Conservation (phyloP, 1,140 invertebrate genomes). For the Zaprionus camerounensis region DNA sequence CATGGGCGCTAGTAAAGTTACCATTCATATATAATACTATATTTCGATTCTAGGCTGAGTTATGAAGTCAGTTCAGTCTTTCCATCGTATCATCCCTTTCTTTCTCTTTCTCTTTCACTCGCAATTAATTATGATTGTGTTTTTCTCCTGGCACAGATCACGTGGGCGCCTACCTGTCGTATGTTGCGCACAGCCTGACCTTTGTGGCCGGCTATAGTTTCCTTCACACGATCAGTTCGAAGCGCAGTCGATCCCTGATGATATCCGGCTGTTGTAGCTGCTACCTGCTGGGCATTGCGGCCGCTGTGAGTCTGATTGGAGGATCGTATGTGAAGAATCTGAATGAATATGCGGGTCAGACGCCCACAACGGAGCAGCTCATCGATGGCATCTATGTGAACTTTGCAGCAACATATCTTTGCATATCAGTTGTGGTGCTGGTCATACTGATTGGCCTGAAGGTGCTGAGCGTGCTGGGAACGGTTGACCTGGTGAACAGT, state of each 20-base stretch:
- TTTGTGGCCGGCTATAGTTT: conserved; percentile 78
- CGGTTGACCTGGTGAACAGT: conserved; percentile 67
- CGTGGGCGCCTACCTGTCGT: conserved; percentile 75
- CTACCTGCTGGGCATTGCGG: conserved; percentile 72
- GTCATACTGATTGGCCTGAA: conserved; percentile 71
- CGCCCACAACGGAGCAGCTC: conserved; percentile 46
- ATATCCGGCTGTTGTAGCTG: conserved; percentile 68
- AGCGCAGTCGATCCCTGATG: conserved; percentile 59
- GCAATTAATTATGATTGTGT: neutral
- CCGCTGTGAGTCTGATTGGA: conserved; percentile 72
- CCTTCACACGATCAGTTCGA: conserved; percentile 67
- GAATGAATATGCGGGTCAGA: conserved; percentile 41
- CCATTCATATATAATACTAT: too few relatives aligned
- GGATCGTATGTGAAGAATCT: conserved; percentile 61
- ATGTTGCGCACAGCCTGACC: conserved; percentile 74
- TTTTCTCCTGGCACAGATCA: conserved; percentile 54
- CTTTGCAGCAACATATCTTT: conserved; percentile 73
- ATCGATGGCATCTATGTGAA: conserved; percentile 75
- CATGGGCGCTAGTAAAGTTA: too few relatives aligned
- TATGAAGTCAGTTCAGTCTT: too few relatives aligned
- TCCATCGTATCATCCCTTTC: neutral
- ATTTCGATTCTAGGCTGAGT: too few relatives aligned
- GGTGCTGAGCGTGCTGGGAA: conserved; percentile 68
- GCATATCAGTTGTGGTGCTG: conserved; percentile 58
- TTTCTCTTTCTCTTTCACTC: neutral